phyloP scores from a whole-genome alignment of 2,888 invertebrate genomes.

The Scaptodrosophila latifasciaeformis region DNA sequence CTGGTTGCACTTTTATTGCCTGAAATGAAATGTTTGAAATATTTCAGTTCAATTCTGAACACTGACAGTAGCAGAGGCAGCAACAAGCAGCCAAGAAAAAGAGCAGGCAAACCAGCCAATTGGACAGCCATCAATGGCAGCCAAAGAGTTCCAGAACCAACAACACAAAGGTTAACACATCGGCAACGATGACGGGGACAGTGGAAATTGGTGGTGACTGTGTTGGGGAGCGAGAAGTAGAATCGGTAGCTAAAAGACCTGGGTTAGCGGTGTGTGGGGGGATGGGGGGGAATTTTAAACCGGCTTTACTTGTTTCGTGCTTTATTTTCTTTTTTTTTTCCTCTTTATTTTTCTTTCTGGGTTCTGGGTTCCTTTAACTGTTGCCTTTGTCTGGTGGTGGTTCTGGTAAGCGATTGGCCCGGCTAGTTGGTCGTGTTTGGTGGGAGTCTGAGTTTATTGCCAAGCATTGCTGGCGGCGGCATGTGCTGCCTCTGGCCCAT shows the following conservation, averaged over 20 bases:
- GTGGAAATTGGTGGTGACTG: no score
- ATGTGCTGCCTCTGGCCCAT: no score
- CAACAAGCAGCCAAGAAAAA: constrained; percentile 11
- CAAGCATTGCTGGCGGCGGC: no score
- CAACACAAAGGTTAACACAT: constrained; percentile 52
- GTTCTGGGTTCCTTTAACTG: no score
- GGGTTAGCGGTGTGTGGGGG: no score
- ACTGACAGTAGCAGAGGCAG: constrained; percentile 23
- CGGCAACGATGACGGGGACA: constrained; percentile 41
- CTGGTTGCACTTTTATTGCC: constrained; percentile 29
- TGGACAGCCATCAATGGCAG: background rate
- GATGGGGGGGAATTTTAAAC: no score
- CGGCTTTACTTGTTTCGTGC: constrained; percentile 59
- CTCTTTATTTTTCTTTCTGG: constrained; percentile 15
- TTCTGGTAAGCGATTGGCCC: no score
- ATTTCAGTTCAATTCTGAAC: constrained; percentile 45
- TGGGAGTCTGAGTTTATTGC: no score
- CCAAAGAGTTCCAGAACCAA: background rate
- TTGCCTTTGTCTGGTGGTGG: no score
- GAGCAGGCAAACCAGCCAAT: background rate
- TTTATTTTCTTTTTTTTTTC: constrained; percentile 26
- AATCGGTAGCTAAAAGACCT: no score
- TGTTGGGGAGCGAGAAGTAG: no score
- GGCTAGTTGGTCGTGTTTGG: no score
- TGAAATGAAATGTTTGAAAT: constrained; percentile 57